Percentiles rank a stretch among this genome's conserved stretches.
These are phyloP conservation scores for Platyscelio sp. DNA, from an alignment of 2,888 invertebrate species.

Conservation along the genomic window DNA sequence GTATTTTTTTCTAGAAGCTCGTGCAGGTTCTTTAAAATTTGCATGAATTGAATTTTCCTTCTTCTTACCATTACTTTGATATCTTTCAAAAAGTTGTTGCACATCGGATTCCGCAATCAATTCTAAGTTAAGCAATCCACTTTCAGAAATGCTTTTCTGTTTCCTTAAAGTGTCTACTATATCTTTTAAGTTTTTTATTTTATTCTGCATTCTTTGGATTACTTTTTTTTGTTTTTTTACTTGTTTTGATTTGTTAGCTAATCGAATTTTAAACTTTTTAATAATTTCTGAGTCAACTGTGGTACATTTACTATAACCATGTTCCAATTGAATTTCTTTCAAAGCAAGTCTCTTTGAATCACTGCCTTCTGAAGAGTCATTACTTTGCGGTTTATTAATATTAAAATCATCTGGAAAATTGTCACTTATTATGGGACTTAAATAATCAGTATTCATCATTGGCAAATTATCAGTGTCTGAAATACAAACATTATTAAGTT, in stretches of 20 bases:
- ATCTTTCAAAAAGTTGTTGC: slow-evolving; percentile 37
- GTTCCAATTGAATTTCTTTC: too few relatives aligned
- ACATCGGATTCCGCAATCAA: slow-evolving; percentile 12
- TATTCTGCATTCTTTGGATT: not conserved
- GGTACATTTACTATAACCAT: too few relatives aligned
- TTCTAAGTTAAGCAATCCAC: not conserved
- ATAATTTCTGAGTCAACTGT: too few relatives aligned
- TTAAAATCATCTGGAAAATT: too few relatives aligned
- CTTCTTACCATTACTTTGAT: slow-evolving; percentile 25
- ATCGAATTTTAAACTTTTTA: too few relatives aligned
- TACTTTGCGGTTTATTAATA: too few relatives aligned
- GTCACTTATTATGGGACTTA: too few relatives aligned
- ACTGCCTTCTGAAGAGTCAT: too few relatives aligned
- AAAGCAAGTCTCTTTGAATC: too few relatives aligned
- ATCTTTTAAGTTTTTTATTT: not conserved
- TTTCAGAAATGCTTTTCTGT: not conserved
- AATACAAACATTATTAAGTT: too few relatives aligned
- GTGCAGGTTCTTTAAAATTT: not conserved
- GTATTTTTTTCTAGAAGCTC: slow-evolving; percentile 35
- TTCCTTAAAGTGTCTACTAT: not conserved
- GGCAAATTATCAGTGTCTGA: too few relatives aligned
- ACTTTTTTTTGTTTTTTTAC: not conserved
- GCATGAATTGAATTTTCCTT: not conserved
- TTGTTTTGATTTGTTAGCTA: not conserved
- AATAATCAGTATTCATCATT: too few relatives aligned